A percentile compares a stretch with the other conserved stretches of the same genome.
Conservation (phyloP, 2,888 invertebrate species). For the Muscina levida region DNA sequence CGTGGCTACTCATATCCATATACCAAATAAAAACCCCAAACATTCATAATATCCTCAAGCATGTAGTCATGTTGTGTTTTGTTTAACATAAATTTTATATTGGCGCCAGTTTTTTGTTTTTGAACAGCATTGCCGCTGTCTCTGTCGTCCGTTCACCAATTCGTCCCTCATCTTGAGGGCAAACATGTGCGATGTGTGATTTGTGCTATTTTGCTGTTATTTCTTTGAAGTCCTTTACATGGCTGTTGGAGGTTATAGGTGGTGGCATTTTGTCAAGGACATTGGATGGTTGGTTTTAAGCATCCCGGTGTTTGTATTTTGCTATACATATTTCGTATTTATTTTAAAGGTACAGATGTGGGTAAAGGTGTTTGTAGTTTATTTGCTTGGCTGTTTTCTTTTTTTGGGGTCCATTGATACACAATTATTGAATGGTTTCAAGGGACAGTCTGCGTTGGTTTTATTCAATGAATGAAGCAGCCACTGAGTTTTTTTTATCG, state of each 20-base stretch:
- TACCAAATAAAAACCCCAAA: neutral
- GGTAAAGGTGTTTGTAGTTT: too few relatives aligned
- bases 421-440: too few relatives aligned
- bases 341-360: too few relatives aligned
- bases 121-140: neutral
- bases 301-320: neutral
- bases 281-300: too few relatives aligned
- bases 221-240: neutral
- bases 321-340: too few relatives aligned
- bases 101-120: conserved; percentile 33
- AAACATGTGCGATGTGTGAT: neutral
- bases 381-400: too few relatives aligned
- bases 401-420: too few relatives aligned
- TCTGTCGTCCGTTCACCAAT: neutral
- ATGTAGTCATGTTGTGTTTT: conserved; percentile 20
- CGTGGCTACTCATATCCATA: neutral
- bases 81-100: conserved; percentile 38
- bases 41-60: conserved; percentile 32
- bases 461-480: too few relatives aligned
- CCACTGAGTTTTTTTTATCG: too few relatives aligned
- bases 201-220: conserved; percentile 1
- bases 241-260: neutral
- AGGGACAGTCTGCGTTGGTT: too few relatives aligned
- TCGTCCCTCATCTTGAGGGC: conserved; percentile 1
- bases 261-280: too few relatives aligned